Base-by-base conservation (phyloP, 1,140 invertebrate genomes). In the Drosophila miranda region DNA sequence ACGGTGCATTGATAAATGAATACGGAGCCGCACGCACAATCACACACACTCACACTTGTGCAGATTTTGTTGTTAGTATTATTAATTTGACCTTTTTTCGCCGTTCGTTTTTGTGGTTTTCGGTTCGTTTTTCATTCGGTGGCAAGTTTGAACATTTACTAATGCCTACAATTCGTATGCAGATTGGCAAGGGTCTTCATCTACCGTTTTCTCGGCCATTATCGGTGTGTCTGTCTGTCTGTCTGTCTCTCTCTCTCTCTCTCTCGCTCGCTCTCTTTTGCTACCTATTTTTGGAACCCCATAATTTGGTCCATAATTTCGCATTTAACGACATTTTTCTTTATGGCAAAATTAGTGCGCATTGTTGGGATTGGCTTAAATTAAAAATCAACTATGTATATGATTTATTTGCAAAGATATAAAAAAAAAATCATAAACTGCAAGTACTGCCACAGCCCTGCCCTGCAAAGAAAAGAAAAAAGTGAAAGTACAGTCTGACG, bases 31-130 rank as follows among this genome's bases (percentile, higher is more conserved):
- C 30, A 34, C 30, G 30, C 8, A 13, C 23, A 14, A 7, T n/a
- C 34, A n/a, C 44, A 61, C 58, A 44, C 11, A 26, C 38, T 55
- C 14, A 23, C 42, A 59, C 43, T 26, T 38, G 14, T 38, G n/a
- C 14, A 41, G 26, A 43, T 58, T 34, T 54, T 74, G 55, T 61
- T 78, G 48, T 62, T 69, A 51, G 70, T 77, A 70, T 86, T 87
- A 87, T 87, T 69, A 87, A 86, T 78, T 87, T 87, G 82, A 87
- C 82, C 82, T 87, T 87, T 83, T 86, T 64, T 16, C 26, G 73
- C 58, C 56, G 70, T 73, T 79, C 21, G 49, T 60, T 57, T 56
- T 51, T 59, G 59, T 49, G 34, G 28, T 48, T 57, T 38, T 41
- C 57, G 1, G 28, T 61, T 61, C 63, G 43, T 55, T 59, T 75